Evolutionary conservation across 1,140 invertebrate genomes (phyloP).

Genomic region (Lepidotrigona ventralis): DNA sequence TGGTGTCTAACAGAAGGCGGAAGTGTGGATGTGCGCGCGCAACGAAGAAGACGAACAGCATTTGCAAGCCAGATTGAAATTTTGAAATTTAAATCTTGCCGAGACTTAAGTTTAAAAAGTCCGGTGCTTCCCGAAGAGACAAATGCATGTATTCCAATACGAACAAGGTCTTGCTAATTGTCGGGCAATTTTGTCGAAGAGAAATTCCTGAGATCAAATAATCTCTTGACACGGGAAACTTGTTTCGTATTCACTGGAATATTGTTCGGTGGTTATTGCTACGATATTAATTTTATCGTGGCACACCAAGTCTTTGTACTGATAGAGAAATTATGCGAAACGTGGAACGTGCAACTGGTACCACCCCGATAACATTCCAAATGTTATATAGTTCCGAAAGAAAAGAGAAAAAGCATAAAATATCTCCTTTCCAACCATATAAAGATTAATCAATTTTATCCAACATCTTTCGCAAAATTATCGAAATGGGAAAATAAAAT

Average conservation of each 20-base stretch:
- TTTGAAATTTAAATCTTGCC: conserved; percentile 76
- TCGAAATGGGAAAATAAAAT: background rate
- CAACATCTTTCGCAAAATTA: background rate
- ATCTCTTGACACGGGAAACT: background rate
- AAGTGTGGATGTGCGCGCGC: conserved; percentile 53
- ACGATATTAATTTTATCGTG: background rate
- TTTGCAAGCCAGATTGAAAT: conserved; percentile 78
- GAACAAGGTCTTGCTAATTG: conserved; percentile 68
- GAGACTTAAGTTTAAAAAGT: conserved; percentile 72
- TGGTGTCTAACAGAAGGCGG: conserved; percentile 50
- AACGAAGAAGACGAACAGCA: conserved; percentile 52
- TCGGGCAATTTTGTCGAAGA: conserved; percentile 66
- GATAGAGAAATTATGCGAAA: background rate
- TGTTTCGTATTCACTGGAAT: conserved; percentile 23
- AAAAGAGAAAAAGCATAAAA: background rate
- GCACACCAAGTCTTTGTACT: background rate
- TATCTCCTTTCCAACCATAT: background rate
- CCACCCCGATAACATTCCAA: background rate
- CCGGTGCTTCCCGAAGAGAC: conserved; percentile 45
- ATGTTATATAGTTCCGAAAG: background rate
- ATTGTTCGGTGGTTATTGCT: background rate
- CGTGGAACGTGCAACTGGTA: background rate
- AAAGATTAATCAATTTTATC: background rate
- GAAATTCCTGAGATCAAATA: conserved; percentile 59
- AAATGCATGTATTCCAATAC: conserved; percentile 57